These are phyloP conservation scores for Drosophila dunni DNA, from an alignment of 1,140 invertebrate genomes.

Conservation along the genomic window DNA sequence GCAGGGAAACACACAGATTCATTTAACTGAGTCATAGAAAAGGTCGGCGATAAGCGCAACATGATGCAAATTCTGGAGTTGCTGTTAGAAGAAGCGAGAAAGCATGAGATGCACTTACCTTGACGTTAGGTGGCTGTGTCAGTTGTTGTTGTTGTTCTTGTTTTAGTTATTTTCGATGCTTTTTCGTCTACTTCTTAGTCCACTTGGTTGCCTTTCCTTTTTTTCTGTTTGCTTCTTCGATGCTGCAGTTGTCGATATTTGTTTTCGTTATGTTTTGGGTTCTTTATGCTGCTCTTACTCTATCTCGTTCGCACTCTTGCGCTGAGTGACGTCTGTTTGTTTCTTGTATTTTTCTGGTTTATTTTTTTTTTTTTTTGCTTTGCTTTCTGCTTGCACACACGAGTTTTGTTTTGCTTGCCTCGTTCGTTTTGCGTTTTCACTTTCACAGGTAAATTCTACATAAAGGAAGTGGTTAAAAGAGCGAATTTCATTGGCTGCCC, in stretches of 20 bases:
- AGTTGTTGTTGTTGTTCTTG: slow-evolving; percentile 42
- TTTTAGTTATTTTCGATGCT: slow-evolving; percentile 43
- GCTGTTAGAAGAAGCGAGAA: neutral
- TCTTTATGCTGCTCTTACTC: slow-evolving; percentile 26
- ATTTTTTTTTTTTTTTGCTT: slow-evolving; percentile 6
- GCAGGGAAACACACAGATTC: neutral
- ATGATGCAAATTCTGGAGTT: slow-evolving; percentile 15
- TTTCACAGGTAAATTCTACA: slow-evolving; percentile 77
- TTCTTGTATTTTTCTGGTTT: slow-evolving; percentile 13
- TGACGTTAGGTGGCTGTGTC: slow-evolving; percentile 28
- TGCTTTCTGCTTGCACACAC: slow-evolving; percentile 56
- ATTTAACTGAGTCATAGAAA: slow-evolving; percentile 35
- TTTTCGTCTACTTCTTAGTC: slow-evolving; percentile 44
- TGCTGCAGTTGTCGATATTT: slow-evolving; percentile 51
- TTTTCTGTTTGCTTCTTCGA: slow-evolving; percentile 2
- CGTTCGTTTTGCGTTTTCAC: slow-evolving; percentile 76
- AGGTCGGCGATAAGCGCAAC: slow-evolving; percentile 8
- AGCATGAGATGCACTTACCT: slow-evolving; percentile 44
- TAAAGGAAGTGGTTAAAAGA: slow-evolving; percentile 41
- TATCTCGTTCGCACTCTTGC: slow-evolving; percentile 14
- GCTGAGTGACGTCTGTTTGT: slow-evolving; percentile 26
- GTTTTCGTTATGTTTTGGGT: slow-evolving; percentile 44
- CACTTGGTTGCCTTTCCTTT: slow-evolving; percentile 39
- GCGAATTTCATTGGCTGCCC: slow-evolving; percentile 47
- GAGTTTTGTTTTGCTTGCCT: slow-evolving; percentile 77